Percentiles rank a stretch among this genome's conserved stretches.
These are phyloP conservation scores for Girardia tigrina DNA, from an alignment of 2,888 invertebrate species.

Conservation along the genomic window DNA sequence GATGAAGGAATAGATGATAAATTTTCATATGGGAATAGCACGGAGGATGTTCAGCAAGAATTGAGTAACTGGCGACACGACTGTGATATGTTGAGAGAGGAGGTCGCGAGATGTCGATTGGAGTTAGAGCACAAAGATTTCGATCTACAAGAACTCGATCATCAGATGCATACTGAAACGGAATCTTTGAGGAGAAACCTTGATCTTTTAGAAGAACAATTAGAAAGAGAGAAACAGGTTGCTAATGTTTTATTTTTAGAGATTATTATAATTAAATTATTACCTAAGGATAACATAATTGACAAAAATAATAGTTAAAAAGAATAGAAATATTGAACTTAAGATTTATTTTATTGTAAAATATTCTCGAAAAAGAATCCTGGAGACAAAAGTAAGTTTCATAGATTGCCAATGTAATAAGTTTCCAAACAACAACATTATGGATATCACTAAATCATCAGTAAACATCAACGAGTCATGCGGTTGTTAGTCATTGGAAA, in stretches of 20 bases:
- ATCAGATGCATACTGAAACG: constrained; percentile 52
- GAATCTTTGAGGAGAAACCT: constrained; percentile 50
- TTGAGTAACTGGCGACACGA: constrained; percentile 57
- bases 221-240: constrained; percentile 51
- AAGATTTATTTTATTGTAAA: too few species aligned
- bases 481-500: too few species aligned
- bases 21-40: background rate
- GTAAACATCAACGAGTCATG: too few species aligned
- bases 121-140: constrained; percentile 51
- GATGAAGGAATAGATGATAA: constrained; percentile 35
- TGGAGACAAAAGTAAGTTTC: too few species aligned
- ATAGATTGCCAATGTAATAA: too few species aligned
- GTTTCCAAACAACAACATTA: too few species aligned
- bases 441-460: too few species aligned
- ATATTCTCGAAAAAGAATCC: too few species aligned
- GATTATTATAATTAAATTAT: background rate
- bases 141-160: constrained; percentile 52
- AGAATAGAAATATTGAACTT: too few species aligned
- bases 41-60: constrained; percentile 49
- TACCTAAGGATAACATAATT: too few species aligned
- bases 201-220: constrained; percentile 52
- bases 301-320: too few species aligned
- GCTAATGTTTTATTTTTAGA: background rate
- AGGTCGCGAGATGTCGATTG: constrained; percentile 53
- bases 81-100: constrained; percentile 55